Evolutionary conservation across 2,797 vertebrate species (phyloP).

Genomic region (Gouania willdenowi): DNA sequence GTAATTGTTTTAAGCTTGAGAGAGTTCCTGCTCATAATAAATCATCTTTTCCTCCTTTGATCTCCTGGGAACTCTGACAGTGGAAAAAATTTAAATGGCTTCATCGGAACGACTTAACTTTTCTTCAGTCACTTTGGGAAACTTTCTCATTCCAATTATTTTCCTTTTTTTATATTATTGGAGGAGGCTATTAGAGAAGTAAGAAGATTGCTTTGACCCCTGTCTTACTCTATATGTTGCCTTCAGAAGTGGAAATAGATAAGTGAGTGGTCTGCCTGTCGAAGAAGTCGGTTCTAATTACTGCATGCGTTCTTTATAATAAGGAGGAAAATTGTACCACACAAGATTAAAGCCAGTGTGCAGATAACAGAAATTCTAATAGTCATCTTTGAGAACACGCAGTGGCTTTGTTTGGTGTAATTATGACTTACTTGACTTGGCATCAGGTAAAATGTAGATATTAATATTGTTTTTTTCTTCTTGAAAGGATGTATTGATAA

Average conservation of each 20-base stretch:
- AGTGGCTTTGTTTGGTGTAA: conserved; percentile 55
- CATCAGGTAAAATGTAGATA: conserved; percentile 18
- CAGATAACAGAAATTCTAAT: conserved; percentile 47
- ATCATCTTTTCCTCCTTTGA: conserved; percentile 69
- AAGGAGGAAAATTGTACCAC: conserved; percentile 33
- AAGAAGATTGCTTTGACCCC: conserved; percentile 65
- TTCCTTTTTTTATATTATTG: conserved; percentile 3
- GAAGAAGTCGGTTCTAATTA: conserved; percentile 63
- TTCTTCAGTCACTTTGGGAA: conserved; percentile 50
- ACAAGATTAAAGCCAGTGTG: conserved; percentile 57
- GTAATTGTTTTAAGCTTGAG: conserved; percentile 78
- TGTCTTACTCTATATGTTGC: conserved; percentile 46
- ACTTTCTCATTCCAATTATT: conserved; percentile 50
- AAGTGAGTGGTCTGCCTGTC: conserved; percentile 33
- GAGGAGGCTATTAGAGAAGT: conserved; percentile 38
- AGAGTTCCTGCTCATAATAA: conserved; percentile 72
- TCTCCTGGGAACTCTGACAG: conserved; percentile 55
- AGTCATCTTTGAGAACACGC: conserved; percentile 22
- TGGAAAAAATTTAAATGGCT: conserved; percentile 60
- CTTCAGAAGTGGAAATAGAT: conserved; percentile 59
- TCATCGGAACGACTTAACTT: conserved; percentile 46
- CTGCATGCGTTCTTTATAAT: conserved; percentile 41
- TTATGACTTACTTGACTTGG: conserved; percentile 30
- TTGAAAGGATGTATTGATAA: conserved; percentile 12
- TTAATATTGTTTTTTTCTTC: no score